Percentiles rank a stretch among this genome's conserved stretches.
Evolutionary conservation across 2,113 vertebrate genomes (phyloP).

Genomic region (Nycticryphes semicollaris): DNA sequence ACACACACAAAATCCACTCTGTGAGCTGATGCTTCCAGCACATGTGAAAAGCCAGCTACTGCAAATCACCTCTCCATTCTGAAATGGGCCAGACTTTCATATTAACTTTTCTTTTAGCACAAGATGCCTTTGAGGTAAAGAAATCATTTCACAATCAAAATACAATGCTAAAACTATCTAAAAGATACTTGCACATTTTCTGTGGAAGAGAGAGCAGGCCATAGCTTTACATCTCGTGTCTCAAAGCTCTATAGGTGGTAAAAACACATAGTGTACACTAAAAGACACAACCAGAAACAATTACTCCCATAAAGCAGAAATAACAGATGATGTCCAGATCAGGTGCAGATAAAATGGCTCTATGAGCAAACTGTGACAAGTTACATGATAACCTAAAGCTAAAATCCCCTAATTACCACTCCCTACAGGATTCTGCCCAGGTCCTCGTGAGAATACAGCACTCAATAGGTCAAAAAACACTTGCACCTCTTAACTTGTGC

Average conservation of each 20-base stretch:
- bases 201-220: not conserved
- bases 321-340: not conserved
- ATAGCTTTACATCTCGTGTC: not conserved
- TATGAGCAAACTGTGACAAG: not conserved
- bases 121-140: not conserved
- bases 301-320: not conserved
- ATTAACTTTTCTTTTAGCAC: not conserved
- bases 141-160: not conserved
- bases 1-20: not conserved
- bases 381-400: not conserved
- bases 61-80: not conserved
- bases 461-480: not conserved
- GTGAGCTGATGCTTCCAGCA: not conserved
- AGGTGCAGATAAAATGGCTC: not conserved
- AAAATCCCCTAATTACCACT: not conserved
- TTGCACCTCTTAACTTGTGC: not conserved
- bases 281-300: not conserved
- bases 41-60: not conserved
- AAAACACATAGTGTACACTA: not conserved
- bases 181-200: not conserved
- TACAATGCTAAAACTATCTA: not conserved
- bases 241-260: not conserved
- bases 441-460: fast-evolving
- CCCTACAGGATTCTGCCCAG: not conserved
- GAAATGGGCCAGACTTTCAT: not conserved